Conservation (phyloP, 2,888 invertebrate species). For the Amphipoea lucens region DNA sequence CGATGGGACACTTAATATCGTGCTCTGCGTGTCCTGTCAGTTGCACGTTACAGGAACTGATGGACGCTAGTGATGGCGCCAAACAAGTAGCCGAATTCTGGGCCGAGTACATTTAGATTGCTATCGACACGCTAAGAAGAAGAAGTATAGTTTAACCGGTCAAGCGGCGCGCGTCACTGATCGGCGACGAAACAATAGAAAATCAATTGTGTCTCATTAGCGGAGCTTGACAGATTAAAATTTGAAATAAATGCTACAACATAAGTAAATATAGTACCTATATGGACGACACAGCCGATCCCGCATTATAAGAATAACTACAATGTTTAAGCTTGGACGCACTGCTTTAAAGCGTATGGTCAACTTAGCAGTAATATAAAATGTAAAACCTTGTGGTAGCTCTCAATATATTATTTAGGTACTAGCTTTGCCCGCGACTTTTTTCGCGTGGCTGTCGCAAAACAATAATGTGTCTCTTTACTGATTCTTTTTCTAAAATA, state of each 20-base stretch:
- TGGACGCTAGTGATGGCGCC: too few species aligned
- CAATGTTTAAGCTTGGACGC: background rate
- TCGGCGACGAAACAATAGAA: too few species aligned
- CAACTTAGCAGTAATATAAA: background rate
- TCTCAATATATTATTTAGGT: background rate
- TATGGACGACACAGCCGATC: background rate
- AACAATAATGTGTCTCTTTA: background rate
- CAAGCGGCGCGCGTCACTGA: too few species aligned
- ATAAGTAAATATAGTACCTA: background rate
- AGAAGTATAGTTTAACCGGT: too few species aligned
- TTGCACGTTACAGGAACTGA: too few species aligned
- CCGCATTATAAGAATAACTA: background rate
- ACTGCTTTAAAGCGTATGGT: background rate
- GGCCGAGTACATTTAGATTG: too few species aligned
- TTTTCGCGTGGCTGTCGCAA: background rate
- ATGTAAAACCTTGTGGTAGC: background rate
- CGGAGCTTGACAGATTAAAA: too few species aligned
- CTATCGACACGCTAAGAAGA: too few species aligned
- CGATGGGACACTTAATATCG: too few species aligned
- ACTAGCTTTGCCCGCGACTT: background rate
- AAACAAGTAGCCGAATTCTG: too few species aligned
- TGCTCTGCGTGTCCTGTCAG: too few species aligned
- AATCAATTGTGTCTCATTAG: too few species aligned
- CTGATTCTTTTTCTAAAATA: background rate
- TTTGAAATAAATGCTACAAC: background rate